phyloP scores from a whole-genome alignment of 2,113 vertebrate genomes.

The Mesocricetus auratus region DNA sequence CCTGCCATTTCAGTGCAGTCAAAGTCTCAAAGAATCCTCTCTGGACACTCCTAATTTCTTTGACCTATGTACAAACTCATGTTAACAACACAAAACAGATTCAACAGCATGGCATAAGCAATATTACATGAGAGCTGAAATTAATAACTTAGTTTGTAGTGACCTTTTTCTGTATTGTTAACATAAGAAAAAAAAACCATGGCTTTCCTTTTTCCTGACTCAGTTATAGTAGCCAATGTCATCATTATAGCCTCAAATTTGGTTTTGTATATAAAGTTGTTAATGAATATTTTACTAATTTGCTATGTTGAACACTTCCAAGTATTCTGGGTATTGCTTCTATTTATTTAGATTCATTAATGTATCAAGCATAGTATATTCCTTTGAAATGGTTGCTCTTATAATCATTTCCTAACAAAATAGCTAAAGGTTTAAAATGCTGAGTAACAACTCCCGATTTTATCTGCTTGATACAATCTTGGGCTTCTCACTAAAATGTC shows the following conservation, averaged over 20 bases:
- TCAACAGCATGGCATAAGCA: background rate
- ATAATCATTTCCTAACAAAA: background rate
- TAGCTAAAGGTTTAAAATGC: background rate
- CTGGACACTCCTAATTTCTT: background rate
- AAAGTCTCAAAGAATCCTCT: background rate
- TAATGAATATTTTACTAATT: background rate
- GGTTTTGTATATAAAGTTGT: background rate
- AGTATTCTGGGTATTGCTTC: background rate
- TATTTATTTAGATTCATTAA: background rate
- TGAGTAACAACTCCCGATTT: background rate
- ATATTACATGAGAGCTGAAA: background rate
- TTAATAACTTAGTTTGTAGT: conserved; percentile 32
- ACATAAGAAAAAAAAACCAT: background rate
- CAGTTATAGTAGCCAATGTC: background rate
- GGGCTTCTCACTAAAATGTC: background rate
- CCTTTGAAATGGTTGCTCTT: background rate
- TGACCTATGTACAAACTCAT: background rate
- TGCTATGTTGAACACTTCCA: background rate
- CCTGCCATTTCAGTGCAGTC: background rate
- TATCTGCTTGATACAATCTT: background rate
- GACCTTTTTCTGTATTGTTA: background rate
- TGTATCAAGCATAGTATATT: background rate
- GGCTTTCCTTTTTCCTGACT: background rate
- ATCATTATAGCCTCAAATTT: background rate
- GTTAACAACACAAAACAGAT: conserved; percentile 9